These are phyloP conservation scores for Chondrilla cf. caribensis DNA, from an alignment of 37 sponge, comb jelly and placozoan genomes.

Conservation along the genomic window DNA sequence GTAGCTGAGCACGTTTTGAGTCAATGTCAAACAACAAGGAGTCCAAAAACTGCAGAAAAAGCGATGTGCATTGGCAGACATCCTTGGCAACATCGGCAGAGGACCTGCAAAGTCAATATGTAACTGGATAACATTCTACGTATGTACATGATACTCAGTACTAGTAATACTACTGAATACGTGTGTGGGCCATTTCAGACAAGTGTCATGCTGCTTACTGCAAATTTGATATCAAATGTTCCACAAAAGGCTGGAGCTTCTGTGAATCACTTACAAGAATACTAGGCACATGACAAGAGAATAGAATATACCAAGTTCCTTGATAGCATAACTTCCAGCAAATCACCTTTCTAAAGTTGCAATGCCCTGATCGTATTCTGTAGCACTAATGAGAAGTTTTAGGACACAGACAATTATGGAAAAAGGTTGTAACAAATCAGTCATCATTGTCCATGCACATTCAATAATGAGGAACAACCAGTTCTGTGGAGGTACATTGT, in stretches of 20 bases:
- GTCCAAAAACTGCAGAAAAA: neutral
- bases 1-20: neutral
- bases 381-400: neutral
- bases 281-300: too few relatives aligned
- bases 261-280: too few relatives aligned
- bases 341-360: neutral
- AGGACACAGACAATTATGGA: neutral
- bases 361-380: constrained; percentile 8
- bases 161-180: too few relatives aligned
- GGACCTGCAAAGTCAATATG: neutral
- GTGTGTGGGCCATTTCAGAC: too few relatives aligned
- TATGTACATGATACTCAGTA: too few relatives aligned
- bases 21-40: constrained; percentile 24
- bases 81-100: neutral
- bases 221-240: too few relatives aligned
- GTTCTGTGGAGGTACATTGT: neutral
- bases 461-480: neutral
- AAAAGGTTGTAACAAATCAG: neutral
- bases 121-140: neutral
- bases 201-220: too few relatives aligned
- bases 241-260: too few relatives aligned
- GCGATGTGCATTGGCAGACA: neutral
- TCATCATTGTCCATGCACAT: neutral
- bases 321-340: neutral
- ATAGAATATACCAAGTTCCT: neutral